Evolutionary conservation across 2,113 vertebrate genomes (phyloP).

Genomic region (Ptyas mucosa): DNA sequence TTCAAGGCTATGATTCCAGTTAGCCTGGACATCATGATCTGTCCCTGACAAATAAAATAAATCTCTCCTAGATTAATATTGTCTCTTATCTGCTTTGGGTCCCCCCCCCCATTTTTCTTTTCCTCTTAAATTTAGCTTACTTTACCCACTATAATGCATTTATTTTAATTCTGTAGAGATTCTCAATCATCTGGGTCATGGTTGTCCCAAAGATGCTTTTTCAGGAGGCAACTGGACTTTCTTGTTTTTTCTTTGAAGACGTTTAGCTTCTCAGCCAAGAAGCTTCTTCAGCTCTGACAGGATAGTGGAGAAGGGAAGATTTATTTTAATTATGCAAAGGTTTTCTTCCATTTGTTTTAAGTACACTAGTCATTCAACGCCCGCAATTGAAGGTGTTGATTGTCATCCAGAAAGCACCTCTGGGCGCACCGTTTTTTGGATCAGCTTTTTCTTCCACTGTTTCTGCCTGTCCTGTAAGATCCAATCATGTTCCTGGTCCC

Average conservation of each 20-base stretch:
- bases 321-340: neutral
- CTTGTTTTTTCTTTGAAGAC: no score
- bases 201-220: no score
- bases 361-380: neutral
- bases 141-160: neutral
- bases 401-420: neutral
- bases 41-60: neutral
- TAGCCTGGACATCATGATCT: neutral
- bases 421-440: neutral
- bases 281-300: no score
- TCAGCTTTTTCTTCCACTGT: neutral
- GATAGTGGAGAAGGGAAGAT: no score
- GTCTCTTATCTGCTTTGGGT: neutral
- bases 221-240: no score
- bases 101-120: neutral
- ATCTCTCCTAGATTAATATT: neutral
- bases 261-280: no score
- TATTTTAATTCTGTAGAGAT: neutral
- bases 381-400: neutral
- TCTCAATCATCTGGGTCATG: no score
- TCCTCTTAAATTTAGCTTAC: neutral
- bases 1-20: neutral
- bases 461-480: neutral
- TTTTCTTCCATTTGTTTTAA: neutral
- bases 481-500: neutral